Evolutionary conservation across 2,888 invertebrate species (phyloP).

Genomic region (Cheiracanthium punctorium): DNA sequence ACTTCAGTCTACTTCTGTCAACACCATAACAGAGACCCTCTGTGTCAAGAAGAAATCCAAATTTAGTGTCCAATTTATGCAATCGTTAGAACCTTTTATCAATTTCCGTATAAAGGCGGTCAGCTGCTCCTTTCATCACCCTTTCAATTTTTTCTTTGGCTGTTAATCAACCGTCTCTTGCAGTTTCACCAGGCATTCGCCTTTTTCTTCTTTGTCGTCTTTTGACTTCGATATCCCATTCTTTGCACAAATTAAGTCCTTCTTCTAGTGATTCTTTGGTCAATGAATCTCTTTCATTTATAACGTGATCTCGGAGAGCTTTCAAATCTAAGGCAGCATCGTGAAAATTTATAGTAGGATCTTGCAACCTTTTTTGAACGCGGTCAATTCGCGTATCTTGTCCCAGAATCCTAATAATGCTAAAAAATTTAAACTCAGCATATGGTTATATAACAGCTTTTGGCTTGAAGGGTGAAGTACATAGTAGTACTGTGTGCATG

Average conservation of each 20-base stretch:
- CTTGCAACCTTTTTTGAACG: slow-evolving; percentile 17
- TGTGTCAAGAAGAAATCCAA: neutral
- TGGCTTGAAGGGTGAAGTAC: too few species aligned
- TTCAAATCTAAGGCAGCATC: slow-evolving; percentile 2
- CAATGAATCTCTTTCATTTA: neutral
- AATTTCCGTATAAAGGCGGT: neutral
- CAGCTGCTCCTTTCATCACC: neutral
- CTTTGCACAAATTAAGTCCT: neutral
- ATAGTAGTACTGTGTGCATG: too few species aligned
- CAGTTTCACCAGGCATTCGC: neutral
- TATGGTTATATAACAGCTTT: too few species aligned
- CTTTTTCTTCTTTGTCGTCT: neutral
- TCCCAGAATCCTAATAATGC: too few species aligned
- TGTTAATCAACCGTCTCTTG: neutral
- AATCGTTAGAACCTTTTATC: neutral
- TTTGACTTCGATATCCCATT: neutral
- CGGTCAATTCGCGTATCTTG: slow-evolving; percentile 9
- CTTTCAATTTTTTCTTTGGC: neutral
- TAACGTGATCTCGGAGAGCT: neutral
- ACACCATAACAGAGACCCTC: neutral
- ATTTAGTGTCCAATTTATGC: neutral
- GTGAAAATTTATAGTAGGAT: slow-evolving; percentile 21
- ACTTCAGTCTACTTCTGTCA: neutral
- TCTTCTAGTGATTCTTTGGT: neutral
- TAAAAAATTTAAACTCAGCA: too few species aligned